These are phyloP conservation scores for Embiotoca jacksoni DNA, from an alignment of 2,113 vertebrate genomes.

Conservation along the genomic window DNA sequence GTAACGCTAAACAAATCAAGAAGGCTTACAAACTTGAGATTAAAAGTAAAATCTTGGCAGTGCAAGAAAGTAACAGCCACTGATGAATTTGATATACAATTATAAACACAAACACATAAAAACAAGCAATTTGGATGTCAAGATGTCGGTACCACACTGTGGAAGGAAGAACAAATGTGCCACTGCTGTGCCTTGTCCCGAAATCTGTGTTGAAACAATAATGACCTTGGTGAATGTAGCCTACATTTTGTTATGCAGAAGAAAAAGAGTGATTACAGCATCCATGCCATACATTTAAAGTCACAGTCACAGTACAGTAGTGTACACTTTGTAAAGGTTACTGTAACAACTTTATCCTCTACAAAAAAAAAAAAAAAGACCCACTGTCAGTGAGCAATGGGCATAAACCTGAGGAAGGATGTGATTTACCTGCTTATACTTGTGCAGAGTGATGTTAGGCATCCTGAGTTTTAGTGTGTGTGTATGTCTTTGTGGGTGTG, in stretches of 20 bases:
- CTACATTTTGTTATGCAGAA: slow-evolving; percentile 30
- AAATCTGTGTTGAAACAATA: slow-evolving; percentile 34
- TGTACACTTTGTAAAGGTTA: slow-evolving; percentile 65
- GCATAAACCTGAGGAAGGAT: slow-evolving; percentile 35
- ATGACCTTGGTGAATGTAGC: slow-evolving; percentile 51
- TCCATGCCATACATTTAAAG: slow-evolving; percentile 44
- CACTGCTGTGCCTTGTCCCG: slow-evolving; percentile 4
- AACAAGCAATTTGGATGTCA: background rate
- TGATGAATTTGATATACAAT: background rate
- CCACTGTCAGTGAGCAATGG: slow-evolving; percentile 59
- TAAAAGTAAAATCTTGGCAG: slow-evolving; percentile 4
- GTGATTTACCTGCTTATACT: slow-evolving; percentile 57
- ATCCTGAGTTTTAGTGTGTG: slow-evolving; percentile 17
- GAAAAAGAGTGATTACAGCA: slow-evolving; percentile 37
- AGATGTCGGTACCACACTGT: slow-evolving; percentile 17
- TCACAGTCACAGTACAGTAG: slow-evolving; percentile 50
- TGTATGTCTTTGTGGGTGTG: slow-evolving; percentile 1
- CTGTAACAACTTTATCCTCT: slow-evolving; percentile 37
- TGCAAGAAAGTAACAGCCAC: slow-evolving; percentile 7
- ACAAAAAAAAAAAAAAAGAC: slow-evolving; percentile 36
- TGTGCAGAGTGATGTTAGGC: slow-evolving; percentile 43
- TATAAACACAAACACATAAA: background rate
- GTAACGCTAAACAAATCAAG: slow-evolving; percentile 18
- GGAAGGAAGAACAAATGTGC: slow-evolving; percentile 2
- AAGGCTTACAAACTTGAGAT: slow-evolving; percentile 1